phyloP scores from a whole-genome alignment of 2,888 invertebrate genomes.

The Rhingia rostrata region DNA sequence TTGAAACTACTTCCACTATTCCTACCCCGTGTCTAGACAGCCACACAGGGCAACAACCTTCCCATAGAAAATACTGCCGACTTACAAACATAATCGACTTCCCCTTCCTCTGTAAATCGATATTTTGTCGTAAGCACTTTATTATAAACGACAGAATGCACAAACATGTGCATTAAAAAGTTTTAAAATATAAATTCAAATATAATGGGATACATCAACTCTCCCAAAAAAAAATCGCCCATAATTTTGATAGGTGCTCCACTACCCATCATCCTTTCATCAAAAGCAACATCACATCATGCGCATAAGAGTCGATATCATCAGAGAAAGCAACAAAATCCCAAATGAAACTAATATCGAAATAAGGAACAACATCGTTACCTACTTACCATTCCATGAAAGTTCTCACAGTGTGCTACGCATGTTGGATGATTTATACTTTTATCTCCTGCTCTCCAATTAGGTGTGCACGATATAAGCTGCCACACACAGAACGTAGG shows the following conservation, averaged over 20 bases:
- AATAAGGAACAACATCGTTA: constrained; percentile 40
- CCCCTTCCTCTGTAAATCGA: not conserved
- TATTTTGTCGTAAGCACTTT: not conserved
- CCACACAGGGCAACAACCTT: constrained; percentile 23
- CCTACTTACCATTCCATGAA: constrained; percentile 30
- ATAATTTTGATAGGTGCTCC: constrained; percentile 16
- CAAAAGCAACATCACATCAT: constrained; percentile 57
- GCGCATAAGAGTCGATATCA: constrained; percentile 51
- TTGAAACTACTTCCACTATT: not conserved
- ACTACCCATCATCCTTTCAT: constrained; percentile 31
- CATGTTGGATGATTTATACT: constrained; percentile 41
- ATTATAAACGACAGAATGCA: too few species aligned
- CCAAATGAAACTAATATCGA: constrained; percentile 68
- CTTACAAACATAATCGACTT: not conserved
- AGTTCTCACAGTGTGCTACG: constrained; percentile 22
- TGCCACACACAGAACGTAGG: not conserved
- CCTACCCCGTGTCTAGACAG: constrained; percentile 14
- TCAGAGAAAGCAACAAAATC: constrained; percentile 26
- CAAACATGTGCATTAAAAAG: not conserved
- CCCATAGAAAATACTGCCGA: not conserved
- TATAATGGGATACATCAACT: constrained; percentile 17
- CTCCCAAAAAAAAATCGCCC: constrained; percentile 50
- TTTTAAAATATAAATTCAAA: constrained; percentile 11
- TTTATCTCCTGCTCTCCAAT: constrained; percentile 25
- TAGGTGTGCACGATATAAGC: constrained; percentile 16